Evolutionary conservation across 2,113 vertebrate genomes (phyloP).

Genomic region (Hippocampus abdominalis): DNA sequence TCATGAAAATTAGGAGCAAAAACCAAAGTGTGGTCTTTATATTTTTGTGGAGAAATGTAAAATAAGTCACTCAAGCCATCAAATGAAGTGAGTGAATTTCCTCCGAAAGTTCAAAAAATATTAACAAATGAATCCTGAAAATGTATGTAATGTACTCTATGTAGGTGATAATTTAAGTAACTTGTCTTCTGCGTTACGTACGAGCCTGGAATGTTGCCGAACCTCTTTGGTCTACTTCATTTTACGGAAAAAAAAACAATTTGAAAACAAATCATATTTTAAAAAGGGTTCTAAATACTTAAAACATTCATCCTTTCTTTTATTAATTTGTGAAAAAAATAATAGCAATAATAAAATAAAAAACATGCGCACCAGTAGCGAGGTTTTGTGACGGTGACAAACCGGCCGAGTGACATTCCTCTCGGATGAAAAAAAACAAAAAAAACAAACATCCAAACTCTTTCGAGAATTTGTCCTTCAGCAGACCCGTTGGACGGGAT

Average conservation of each 20-base stretch:
- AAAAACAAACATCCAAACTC: constrained; percentile 3
- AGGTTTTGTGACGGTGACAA: constrained; percentile 37
- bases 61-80: background rate
- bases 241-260: background rate
- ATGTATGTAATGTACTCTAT: background rate
- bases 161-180: constrained; percentile 22
- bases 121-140: background rate
- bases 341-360: background rate
- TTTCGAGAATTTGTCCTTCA: constrained; percentile 23
- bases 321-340: background rate
- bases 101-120: background rate
- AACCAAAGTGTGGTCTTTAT: too few relatives aligned
- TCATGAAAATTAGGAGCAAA: too few relatives aligned
- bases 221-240: background rate
- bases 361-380: background rate
- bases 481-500: constrained; percentile 66
- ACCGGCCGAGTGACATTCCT: constrained; percentile 67
- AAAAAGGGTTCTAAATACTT: background rate
- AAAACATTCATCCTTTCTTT: background rate
- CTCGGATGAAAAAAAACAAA: constrained; percentile 31
- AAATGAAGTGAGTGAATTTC: background rate
- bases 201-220: constrained; percentile 41
- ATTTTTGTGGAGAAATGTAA: background rate
- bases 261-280: background rate
- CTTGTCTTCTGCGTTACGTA: constrained; percentile 18